Evolutionary conservation across 2,113 vertebrate species (phyloP).

Genomic region (Protomyctophum bolini): DNA sequence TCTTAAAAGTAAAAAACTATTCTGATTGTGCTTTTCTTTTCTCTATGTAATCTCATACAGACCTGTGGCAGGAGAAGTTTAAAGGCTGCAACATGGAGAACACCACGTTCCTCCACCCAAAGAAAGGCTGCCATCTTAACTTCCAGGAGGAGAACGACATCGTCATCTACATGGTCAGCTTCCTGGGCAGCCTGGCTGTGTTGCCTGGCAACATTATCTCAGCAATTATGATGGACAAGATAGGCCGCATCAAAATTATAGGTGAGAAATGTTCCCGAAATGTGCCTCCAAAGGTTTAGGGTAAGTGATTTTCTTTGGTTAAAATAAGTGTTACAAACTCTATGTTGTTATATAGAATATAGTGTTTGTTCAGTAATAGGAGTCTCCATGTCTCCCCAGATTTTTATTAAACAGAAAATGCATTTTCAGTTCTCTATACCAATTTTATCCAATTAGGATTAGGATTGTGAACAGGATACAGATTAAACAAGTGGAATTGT

Average conservation of each 20-base stretch:
- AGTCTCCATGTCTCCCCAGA: too few relatives aligned
- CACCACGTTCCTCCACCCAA: conserved; percentile 83
- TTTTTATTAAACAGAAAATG: too few relatives aligned
- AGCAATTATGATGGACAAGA: conserved; percentile 94
- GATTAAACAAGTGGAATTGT: too few relatives aligned
- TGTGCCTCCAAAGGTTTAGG: too few relatives aligned
- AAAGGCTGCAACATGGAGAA: conserved; percentile 89
- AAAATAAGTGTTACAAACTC: too few relatives aligned
- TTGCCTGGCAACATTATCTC: conserved; percentile 96
- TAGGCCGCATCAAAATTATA: conserved; percentile 93
- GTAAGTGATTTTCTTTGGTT: too few relatives aligned
- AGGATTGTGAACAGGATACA: too few relatives aligned
- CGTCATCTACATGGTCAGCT: conserved; percentile 96
- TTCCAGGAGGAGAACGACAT: conserved; percentile 95
- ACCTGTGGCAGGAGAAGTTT: conserved; percentile 92
- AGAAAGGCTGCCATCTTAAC: conserved; percentile 93
- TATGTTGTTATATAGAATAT: too few relatives aligned
- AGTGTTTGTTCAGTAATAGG: too few relatives aligned
- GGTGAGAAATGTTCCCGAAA: conserved; percentile 77
- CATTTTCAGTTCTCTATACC: too few relatives aligned
- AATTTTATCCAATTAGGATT: too few relatives aligned
- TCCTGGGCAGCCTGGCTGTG: conserved; percentile 92
- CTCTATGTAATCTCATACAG: conserved; percentile 65
- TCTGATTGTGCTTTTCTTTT: neutral
- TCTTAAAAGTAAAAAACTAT: neutral